phyloP scores from a whole-genome alignment of 2,797 vertebrate species.

The Sebastes trivittatus region DNA sequence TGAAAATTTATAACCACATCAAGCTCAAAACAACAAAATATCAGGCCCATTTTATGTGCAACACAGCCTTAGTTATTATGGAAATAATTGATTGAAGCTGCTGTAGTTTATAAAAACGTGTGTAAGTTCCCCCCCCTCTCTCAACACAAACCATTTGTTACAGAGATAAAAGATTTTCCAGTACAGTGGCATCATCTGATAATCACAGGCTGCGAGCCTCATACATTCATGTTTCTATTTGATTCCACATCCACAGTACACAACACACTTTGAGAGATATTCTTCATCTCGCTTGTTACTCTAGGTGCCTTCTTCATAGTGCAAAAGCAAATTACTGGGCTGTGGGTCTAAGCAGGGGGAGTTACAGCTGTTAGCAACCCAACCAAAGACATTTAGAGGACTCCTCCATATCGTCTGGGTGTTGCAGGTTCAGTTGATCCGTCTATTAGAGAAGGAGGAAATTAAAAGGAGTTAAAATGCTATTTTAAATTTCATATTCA shows the following conservation, averaged over 20 bases:
- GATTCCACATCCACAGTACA: conserved; percentile 52
- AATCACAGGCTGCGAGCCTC: conserved; percentile 40
- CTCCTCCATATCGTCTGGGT: background rate
- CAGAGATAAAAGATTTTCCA: conserved; percentile 12
- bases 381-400: conserved; percentile 23
- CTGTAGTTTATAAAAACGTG: conserved; percentile 15
- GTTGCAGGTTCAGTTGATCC: conserved; percentile 84
- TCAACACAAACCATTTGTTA: conserved; percentile 2
- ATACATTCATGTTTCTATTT: conserved; percentile 67
- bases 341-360: conserved; percentile 49
- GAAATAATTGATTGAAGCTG: conserved; percentile 38
- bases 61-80: conserved; percentile 21
- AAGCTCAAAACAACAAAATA: conserved; percentile 26
- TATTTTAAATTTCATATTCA: background rate
- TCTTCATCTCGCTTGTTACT: conserved; percentile 21
- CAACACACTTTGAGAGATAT: conserved; percentile 5
- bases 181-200: conserved; percentile 35
- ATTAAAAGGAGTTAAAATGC: background rate
- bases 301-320: conserved; percentile 73
- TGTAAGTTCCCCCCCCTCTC: background rate
- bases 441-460: conserved; percentile 73
- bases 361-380: conserved; percentile 45
- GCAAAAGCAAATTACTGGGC: conserved; percentile 82
- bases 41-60: conserved; percentile 47
- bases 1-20: conserved; percentile 9